These are phyloP conservation scores for Larimichthys polyactis DNA, from an alignment of 2,113 vertebrate genomes.

Conservation along the genomic window DNA sequence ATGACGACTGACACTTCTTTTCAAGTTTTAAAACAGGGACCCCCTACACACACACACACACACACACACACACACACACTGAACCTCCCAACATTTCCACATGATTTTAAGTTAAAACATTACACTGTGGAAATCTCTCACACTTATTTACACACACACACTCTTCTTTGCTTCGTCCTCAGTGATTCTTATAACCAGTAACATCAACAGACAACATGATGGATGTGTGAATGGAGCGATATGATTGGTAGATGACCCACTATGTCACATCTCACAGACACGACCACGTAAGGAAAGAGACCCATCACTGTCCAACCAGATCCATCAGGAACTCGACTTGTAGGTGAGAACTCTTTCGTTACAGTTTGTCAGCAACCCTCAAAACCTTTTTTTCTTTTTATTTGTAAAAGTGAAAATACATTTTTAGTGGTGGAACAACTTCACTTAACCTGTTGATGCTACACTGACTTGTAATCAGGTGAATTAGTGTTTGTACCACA, in stretches of 20 bases:
- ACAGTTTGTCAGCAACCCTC: constrained; percentile 22
- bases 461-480: no score
- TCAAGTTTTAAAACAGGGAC: constrained; percentile 58
- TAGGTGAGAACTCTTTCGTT: constrained; percentile 36
- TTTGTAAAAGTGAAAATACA: not conserved
- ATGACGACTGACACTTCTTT: constrained; percentile 20
- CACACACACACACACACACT: constrained; percentile 2
- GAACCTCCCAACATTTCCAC: constrained; percentile 2
- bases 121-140: constrained; percentile 1
- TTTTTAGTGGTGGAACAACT: not conserved
- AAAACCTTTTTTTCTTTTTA: constrained; percentile 22
- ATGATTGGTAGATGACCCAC: constrained; percentile 43
- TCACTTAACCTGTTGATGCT: not conserved
- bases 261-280: constrained; percentile 34
- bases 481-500: no score
- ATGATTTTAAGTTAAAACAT: constrained; percentile 23
- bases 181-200: constrained; percentile 17
- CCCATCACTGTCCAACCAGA: not conserved
- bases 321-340: not conserved
- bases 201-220: constrained; percentile 45
- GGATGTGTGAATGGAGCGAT: constrained; percentile 48
- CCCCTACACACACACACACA: constrained; percentile 11
- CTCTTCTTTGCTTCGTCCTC: constrained; percentile 2
- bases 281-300: constrained; percentile 49
- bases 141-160: constrained; percentile 38